A percentile compares a stretch with the other conserved stretches of the same genome.
Conservation (phyloP, 64 coral and sea anemone genomes). For the Montipora cactus region DNA sequence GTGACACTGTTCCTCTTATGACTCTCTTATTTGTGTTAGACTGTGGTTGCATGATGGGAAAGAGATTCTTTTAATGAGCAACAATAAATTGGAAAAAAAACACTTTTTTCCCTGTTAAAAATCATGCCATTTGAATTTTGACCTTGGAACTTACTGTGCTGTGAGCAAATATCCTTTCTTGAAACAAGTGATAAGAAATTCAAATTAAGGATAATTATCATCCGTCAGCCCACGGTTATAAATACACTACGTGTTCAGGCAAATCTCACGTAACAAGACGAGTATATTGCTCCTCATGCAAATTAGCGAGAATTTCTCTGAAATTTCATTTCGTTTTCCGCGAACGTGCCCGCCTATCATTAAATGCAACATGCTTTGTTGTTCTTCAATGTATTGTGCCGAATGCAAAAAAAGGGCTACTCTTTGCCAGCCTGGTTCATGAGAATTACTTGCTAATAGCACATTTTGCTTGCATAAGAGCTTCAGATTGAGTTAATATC, state of each 20-base stretch:
- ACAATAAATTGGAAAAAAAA: no score
- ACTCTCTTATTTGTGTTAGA: background rate
- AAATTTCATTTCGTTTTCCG: background rate
- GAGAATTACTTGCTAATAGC: no score
- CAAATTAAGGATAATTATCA: conserved; percentile 14
- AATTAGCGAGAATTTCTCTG: background rate
- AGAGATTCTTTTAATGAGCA: background rate
- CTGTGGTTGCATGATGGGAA: background rate
- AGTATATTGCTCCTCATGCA: background rate
- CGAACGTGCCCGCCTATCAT: no score
- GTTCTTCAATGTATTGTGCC: no score
- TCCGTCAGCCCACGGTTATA: background rate
- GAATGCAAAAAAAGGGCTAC: no score
- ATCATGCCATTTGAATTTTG: background rate
- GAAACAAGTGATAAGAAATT: background rate
- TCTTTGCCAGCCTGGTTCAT: no score
- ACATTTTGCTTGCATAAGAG: no score
- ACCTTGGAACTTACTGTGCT: background rate
- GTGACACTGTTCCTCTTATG: background rate
- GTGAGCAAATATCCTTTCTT: background rate
- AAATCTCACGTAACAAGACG: background rate
- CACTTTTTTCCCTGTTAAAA: no score
- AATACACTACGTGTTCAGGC: background rate
- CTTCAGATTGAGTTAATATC: no score
- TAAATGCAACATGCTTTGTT: no score